phyloP scores from a whole-genome alignment of 2,888 invertebrate species.

The Trachelus iudaicus region DNA sequence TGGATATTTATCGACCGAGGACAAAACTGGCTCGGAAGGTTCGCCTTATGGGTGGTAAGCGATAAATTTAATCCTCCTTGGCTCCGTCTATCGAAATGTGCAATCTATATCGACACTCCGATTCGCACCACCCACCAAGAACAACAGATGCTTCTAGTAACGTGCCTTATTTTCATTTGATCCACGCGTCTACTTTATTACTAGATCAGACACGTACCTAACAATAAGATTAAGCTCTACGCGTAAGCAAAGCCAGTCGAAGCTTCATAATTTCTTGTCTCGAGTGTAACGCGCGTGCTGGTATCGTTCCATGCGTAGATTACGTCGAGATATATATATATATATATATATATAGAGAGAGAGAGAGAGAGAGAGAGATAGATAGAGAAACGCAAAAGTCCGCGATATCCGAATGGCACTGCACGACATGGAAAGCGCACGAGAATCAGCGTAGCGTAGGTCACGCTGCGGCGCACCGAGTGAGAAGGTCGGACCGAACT shows the following conservation, averaged over 20 bases:
- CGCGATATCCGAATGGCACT: not conserved
- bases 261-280: not conserved
- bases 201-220: not conserved
- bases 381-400: constrained; percentile 12
- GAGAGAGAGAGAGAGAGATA: constrained; percentile 7
- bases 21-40: not conserved
- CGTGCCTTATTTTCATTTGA: not conserved
- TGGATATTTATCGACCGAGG: not conserved
- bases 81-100: not conserved
- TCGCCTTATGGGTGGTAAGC: not conserved
- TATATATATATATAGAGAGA: too few relatives aligned
- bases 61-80: not conserved
- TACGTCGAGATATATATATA: not conserved
- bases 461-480: not conserved
- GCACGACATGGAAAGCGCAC: not conserved
- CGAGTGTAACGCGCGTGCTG: not conserved
- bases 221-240: not conserved
- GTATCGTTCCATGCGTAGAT: not conserved
- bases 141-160: not conserved
- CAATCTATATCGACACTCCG: not conserved
- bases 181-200: not conserved
- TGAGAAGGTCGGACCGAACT: too few relatives aligned
- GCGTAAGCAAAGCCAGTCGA: not conserved
- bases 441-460: not conserved
- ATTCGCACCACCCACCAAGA: not conserved